Base-by-base conservation (phyloP, 2,797 vertebrate species). In the Vultur gryphus region DNA sequence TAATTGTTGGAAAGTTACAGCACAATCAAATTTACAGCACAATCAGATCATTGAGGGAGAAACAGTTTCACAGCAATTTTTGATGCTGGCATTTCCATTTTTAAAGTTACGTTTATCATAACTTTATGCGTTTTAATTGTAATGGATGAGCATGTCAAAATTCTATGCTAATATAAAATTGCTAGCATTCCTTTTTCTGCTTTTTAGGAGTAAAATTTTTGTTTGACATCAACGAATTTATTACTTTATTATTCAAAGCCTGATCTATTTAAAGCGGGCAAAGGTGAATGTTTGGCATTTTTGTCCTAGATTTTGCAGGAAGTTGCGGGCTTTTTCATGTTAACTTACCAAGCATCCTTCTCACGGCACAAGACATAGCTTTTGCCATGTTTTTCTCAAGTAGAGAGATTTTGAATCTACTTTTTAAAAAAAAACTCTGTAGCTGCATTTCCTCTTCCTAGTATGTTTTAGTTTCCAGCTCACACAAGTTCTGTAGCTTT, bases 251-350 rank as follows among this genome's bases (percentile, higher is more conserved):
- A 55, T 46, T 90, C 44, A 52, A 77, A 81, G 21, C 29, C 16
- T 64, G 11, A 59, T 62, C 41, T 73, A 46, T 43, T 84, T 62
- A 21, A 62, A 54, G 21, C 1, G 7, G 23, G 11, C 2, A 2
- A 46, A 82, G 33, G 33, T 31, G 19, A 76, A 84, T 3, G 6
- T 54, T 87, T 69, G 15, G 6, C 26, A 6, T 23, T 87, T 81
- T 57, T 51, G 10, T 25, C 43, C 39, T 41, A 28, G 29, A 51
- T 86, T 70, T 90, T 84, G 6, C 28, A 37, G 49, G 57, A 79
- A 77, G 58, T 37, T 13, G 4, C 6, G 21, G 7, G 4, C 1
- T 61, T 91, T 77, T 52, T 35, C 9, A 0, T 0, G 2, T 86
- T 44, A 54, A 59, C 23, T 65, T 43, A 20, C 26, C 9, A 26